Percentiles rank a stretch among this genome's conserved stretches.
Evolutionary conservation across 2,888 invertebrate species (phyloP).

Genomic region (Leptinotarsa rubiginosa): DNA sequence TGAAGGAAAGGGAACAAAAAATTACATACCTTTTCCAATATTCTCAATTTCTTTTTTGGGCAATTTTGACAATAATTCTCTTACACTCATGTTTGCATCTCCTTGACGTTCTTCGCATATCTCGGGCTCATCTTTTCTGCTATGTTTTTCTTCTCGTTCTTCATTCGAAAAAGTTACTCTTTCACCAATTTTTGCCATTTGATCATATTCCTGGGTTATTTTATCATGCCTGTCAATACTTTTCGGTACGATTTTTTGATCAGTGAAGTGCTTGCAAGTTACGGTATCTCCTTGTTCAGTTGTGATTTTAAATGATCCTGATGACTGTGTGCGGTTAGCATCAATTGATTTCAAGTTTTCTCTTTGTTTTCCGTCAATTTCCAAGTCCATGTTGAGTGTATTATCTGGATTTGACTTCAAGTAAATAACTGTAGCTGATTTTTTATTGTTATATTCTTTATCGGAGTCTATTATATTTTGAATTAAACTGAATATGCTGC

Average conservation of each 20-base stretch:
- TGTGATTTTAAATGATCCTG: slow-evolving; percentile 44
- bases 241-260: slow-evolving; percentile 39
- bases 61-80: slow-evolving; percentile 45
- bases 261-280: slow-evolving; percentile 43
- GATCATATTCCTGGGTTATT: slow-evolving; percentile 30
- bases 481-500: slow-evolving; percentile 54
- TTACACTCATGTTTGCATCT: slow-evolving; percentile 38
- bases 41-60: slow-evolving; percentile 43
- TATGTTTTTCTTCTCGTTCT: slow-evolving; percentile 22
- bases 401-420: slow-evolving; percentile 47
- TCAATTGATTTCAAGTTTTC: slow-evolving; percentile 38
- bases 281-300: slow-evolving; percentile 50
- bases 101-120: slow-evolving; percentile 26
- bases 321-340: slow-evolving; percentile 25
- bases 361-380: slow-evolving; percentile 45
- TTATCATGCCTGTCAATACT: slow-evolving; percentile 32
- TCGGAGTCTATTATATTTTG: slow-evolving; percentile 53
- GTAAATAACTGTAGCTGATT: slow-evolving; percentile 50
- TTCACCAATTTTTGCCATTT: slow-evolving; percentile 31
- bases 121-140: slow-evolving; percentile 25
- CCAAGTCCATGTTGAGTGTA: slow-evolving; percentile 49
- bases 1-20: too few species aligned
- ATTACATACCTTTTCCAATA: slow-evolving; percentile 42
- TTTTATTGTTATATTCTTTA: slow-evolving; percentile 51
- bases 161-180: slow-evolving; percentile 36